A percentile compares a stretch with the other conserved stretches of the same genome.
These are phyloP conservation scores for Prochilodus magdalenae DNA, from an alignment of 2,113 vertebrate species.

Conservation along the genomic window DNA sequence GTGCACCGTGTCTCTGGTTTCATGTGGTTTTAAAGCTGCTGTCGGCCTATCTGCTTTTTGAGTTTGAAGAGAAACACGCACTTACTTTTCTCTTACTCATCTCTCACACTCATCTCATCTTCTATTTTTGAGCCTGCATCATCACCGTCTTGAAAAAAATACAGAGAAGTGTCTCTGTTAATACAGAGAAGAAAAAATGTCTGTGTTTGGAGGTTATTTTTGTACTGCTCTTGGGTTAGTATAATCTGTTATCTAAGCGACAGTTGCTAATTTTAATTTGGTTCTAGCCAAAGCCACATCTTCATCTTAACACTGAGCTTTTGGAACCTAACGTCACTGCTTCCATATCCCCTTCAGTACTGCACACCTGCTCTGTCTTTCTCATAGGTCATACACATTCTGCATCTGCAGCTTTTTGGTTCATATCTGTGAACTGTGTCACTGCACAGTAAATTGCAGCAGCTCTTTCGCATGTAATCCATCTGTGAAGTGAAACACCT, in stretches of 20 bases:
- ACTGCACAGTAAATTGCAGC: neutral
- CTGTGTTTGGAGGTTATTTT: neutral
- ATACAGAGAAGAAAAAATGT: neutral
- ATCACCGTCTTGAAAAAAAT: too few relatives aligned
- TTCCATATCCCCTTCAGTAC: too few relatives aligned
- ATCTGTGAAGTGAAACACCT: too few relatives aligned
- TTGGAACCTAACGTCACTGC: too few relatives aligned
- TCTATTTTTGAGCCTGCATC: neutral
- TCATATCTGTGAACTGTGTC: too few relatives aligned
- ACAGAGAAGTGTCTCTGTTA: neutral
- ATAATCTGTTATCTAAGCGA: neutral
- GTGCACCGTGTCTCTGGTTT: neutral
- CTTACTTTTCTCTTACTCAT: neutral
- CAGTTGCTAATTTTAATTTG: too few relatives aligned
- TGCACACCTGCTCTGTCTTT: too few relatives aligned
- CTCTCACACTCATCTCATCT: neutral
- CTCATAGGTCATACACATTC: too few relatives aligned
- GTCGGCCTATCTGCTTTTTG: neutral
- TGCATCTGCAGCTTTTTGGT: too few relatives aligned
- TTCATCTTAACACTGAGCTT: too few relatives aligned
- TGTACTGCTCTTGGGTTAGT: neutral
- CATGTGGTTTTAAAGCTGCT: slow-evolving; percentile 20
- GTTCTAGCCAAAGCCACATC: too few relatives aligned
- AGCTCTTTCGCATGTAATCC: too few relatives aligned
- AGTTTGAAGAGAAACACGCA: neutral